Percentiles rank a stretch among this genome's conserved stretches.
Evolutionary conservation across 2,113 vertebrate species (phyloP).

Genomic region (Cichladusa arquata): DNA sequence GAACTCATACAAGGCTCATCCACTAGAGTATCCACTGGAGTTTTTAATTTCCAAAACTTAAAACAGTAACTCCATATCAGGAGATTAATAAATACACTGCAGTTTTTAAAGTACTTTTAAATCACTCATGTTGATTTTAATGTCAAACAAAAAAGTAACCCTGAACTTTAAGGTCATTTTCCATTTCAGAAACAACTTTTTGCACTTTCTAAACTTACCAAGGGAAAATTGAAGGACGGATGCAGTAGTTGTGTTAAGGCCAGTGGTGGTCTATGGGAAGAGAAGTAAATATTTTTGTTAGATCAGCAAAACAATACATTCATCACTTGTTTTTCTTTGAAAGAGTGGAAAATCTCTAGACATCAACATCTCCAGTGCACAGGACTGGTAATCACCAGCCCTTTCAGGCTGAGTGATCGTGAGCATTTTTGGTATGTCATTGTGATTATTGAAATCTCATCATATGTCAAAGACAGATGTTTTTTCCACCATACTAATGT

Average conservation of each 20-base stretch:
- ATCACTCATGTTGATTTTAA: not conserved
- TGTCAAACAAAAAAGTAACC: not conserved
- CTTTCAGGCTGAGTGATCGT: not conserved
- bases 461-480: not conserved
- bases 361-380: not conserved
- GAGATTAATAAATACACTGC: not conserved
- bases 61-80: not conserved
- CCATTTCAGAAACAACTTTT: not conserved
- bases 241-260: constrained; percentile 94
- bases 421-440: not conserved
- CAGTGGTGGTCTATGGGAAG: constrained; percentile 80
- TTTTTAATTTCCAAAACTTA: not conserved
- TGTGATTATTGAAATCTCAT: constrained; percentile 3
- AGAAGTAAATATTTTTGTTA: constrained; percentile 43
- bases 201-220: constrained; percentile 80
- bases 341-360: not conserved
- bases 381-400: not conserved
- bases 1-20: not conserved
- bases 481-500: not conserved
- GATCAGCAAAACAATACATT: not conserved
- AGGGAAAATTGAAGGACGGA: constrained; percentile 96
- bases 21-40: not conserved
- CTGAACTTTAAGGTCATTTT: not conserved
- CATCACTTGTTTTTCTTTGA: not conserved
- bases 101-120: not conserved